phyloP scores from a whole-genome alignment of 2,113 vertebrate species.

The Callaeas wilsoni region DNA sequence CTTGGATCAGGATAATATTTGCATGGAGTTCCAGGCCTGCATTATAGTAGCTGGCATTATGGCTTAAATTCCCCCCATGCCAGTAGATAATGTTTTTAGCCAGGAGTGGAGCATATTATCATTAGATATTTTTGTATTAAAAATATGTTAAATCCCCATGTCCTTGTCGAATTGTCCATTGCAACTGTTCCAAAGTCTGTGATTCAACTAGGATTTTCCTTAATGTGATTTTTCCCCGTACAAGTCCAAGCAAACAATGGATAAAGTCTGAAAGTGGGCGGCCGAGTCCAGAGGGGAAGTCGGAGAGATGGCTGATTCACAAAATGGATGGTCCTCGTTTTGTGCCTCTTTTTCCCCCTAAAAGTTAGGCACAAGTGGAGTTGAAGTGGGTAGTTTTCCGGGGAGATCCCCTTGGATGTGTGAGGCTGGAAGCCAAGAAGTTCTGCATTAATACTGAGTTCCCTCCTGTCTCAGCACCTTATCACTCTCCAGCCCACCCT shows the following conservation, averaged over 20 bases:
- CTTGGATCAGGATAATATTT: constrained; percentile 34
- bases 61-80: constrained; percentile 29
- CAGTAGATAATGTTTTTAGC: constrained; percentile 29
- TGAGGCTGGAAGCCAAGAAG: neutral
- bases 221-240: neutral
- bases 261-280: constrained; percentile 16
- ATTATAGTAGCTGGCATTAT: neutral
- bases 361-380: neutral
- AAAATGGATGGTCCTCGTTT: constrained; percentile 30
- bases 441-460: neutral
- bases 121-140: constrained; percentile 12
- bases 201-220: neutral
- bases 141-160: neutral
- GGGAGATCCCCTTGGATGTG: neutral
- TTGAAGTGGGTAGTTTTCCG: neutral
- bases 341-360: neutral
- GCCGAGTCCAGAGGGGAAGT: neutral
- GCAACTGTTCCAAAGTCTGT: neutral
- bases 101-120: neutral
- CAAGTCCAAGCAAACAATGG: constrained; percentile 33
- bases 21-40: constrained; percentile 39
- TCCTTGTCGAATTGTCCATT: constrained; percentile 13
- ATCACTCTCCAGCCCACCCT: neutral
- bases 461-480: neutral
- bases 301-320: neutral